Evolutionary conservation across 2,113 vertebrate genomes (phyloP), one percentile per base, ranked within the genome.

Genomic region (Rallus limicola): DNA sequence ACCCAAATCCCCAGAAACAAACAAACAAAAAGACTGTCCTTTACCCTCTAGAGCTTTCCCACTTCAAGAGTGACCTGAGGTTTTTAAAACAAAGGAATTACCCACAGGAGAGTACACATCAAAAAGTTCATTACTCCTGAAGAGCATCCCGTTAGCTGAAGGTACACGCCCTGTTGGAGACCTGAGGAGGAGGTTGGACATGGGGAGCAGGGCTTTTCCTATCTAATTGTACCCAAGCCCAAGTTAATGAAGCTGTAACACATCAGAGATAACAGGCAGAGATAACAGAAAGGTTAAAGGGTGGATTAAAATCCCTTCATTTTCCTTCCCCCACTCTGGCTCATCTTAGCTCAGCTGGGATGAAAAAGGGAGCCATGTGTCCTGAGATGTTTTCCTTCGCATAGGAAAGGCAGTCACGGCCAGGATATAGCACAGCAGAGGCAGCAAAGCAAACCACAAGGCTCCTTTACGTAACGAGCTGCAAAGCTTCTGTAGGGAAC

Each of bases 221-320:
- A 82, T 58, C 90, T 94, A 9, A 31, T 42, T 12, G 44, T 67
- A 38, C 44, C 40, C 62, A 44, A 89, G 80, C 28, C 48, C 59
- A 33, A 92, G 14, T 48, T 36, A 74, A 90, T 60, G 72, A 82
- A 83, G 88, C 72, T 88, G 71, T 68, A 81, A 68, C 48, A 83
- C 86, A 46, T 42, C 46, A 18, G 65, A 83, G 65, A 83, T 78
- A 86, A 81, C 93, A 93, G 76, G 82, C 29, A 19, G 21, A 91
- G 77, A 81, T 58, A 78, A 48, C 72, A 38, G 34, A 52, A 38
- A 90, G 38, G 60, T 77, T 86, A 77, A 63, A 87, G 34, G 40
- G 24, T 38, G 33, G 11, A 11, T 92, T 94, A 9, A 94, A 83
- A 79, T 76, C n/a, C 34, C 31, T 4, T 71, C 50, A 9, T 62